Conservation (phyloP, 2,888 invertebrate species). For the Clostera curtula region DNA sequence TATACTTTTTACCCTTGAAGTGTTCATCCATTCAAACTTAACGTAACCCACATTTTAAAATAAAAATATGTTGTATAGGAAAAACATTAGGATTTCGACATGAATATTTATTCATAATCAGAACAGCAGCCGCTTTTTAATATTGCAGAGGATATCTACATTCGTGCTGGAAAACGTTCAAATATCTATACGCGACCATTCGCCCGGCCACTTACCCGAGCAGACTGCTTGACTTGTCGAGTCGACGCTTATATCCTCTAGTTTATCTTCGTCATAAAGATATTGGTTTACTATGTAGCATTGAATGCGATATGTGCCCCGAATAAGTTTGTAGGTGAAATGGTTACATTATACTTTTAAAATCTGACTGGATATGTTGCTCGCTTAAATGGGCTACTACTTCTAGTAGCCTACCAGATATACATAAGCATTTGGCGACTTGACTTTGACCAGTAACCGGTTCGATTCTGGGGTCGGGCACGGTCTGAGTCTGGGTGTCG, state of each 20-base stretch:
- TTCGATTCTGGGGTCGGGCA: too few species aligned
- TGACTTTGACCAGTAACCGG: too few species aligned
- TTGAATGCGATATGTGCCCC: slow-evolving; percentile 10
- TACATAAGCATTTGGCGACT: too few species aligned
- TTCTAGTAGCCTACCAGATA: slow-evolving; percentile 5
- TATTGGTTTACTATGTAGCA: slow-evolving; percentile 15
- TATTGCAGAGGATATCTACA: slow-evolving; percentile 9
- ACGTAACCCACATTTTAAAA: too few species aligned
- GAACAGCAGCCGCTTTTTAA: slow-evolving; percentile 7
- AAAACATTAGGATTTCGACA: background rate
- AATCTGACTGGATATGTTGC: slow-evolving; percentile 4
- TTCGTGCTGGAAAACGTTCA: slow-evolving; percentile 9
- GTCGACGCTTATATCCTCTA: slow-evolving; percentile 13
- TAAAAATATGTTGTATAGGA: too few species aligned
- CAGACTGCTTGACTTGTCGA: slow-evolving; percentile 16
- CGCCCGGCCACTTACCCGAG: slow-evolving; percentile 9
- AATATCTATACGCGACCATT: slow-evolving; percentile 7
- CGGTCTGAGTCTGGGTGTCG: too few species aligned
- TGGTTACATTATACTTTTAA: slow-evolving; percentile 6
- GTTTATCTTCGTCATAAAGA: slow-evolving; percentile 20
- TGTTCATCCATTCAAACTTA: too few species aligned
- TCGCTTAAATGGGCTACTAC: background rate
- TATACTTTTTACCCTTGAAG: too few species aligned
- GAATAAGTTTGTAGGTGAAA: slow-evolving; percentile 7
- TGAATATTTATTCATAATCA: slow-evolving; percentile 1